A percentile compares a stretch with the other conserved stretches of the same genome.
Conservation (phyloP, 2,113 vertebrate genomes). For the Protobothrops flavoviridis region DNA sequence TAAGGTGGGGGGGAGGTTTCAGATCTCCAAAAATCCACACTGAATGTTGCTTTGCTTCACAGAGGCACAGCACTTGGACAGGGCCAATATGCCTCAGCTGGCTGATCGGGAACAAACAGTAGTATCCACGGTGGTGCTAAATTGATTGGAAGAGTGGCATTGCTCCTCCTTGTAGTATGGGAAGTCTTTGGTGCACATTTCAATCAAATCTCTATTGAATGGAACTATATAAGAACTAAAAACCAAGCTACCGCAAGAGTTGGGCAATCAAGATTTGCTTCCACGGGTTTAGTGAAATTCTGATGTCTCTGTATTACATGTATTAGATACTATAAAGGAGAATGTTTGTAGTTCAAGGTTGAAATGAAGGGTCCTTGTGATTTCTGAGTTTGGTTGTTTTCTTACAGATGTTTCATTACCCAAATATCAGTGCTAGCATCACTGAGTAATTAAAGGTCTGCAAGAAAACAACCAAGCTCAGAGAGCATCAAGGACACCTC, state of each 20-base stretch:
- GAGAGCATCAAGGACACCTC: too few relatives aligned
- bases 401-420: neutral
- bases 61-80: neutral
- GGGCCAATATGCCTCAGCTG: neutral
- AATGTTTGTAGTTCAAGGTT: neutral
- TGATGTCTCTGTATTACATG: neutral
- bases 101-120: neutral
- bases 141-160: neutral
- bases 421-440: neutral
- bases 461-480: neutral
- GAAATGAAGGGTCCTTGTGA: neutral
- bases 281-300: neutral
- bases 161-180: neutral
- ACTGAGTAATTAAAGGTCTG: neutral
- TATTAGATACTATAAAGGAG: neutral
- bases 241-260: neutral
- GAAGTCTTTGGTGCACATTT: neutral
- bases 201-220: neutral
- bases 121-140: neutral
- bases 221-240: neutral
- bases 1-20: neutral
- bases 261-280: neutral
- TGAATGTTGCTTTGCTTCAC: neutral
- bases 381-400: neutral
- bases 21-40: neutral